phyloP scores from a whole-genome alignment of 2,113 vertebrate genomes.

The Seriola dumerili region DNA sequence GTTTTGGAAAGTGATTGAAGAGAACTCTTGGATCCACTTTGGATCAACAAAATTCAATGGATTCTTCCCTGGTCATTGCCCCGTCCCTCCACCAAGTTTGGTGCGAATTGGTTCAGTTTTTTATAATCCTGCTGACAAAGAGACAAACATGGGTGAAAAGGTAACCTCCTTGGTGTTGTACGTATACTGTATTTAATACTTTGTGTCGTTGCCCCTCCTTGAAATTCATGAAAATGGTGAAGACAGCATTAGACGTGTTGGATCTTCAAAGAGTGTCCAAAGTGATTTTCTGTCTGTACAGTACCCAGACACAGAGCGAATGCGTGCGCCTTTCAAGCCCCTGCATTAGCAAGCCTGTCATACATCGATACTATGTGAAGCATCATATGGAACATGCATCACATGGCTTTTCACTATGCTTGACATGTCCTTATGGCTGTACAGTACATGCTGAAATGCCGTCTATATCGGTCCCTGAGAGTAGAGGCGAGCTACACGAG shows the following conservation, averaged over 20 bases:
- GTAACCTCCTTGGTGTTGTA: neutral
- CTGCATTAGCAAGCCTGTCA: constrained; percentile 19
- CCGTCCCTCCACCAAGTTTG: too few relatives aligned
- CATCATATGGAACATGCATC: constrained; percentile 42
- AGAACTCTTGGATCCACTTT: too few relatives aligned
- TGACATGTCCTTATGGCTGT: constrained; percentile 14
- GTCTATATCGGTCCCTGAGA: constrained; percentile 34
- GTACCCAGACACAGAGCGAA: constrained; percentile 35
- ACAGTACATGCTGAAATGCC: constrained; percentile 32
- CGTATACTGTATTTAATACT: constrained; percentile 37
- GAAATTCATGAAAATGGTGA: constrained; percentile 13
- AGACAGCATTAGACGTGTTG: constrained; percentile 31
- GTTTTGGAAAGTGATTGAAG: too few relatives aligned
- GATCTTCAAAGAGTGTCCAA: constrained; percentile 48
- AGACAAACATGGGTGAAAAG: neutral
- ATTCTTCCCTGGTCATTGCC: too few relatives aligned
- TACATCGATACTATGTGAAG: constrained; percentile 38
- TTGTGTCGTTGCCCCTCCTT: constrained; percentile 38
- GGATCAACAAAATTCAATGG: too few relatives aligned
- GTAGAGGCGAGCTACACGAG: constrained; percentile 19
- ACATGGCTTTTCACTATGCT: constrained; percentile 37
- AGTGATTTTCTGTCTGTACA: constrained; percentile 45
- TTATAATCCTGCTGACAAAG: too few relatives aligned
- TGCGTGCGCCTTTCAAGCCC: constrained; percentile 16
- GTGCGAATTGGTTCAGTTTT: too few relatives aligned